Percentiles rank a stretch among this genome's conserved stretches.
Evolutionary conservation across 2,888 invertebrate genomes (phyloP).

Genomic region (Polylopha cassiicola): DNA sequence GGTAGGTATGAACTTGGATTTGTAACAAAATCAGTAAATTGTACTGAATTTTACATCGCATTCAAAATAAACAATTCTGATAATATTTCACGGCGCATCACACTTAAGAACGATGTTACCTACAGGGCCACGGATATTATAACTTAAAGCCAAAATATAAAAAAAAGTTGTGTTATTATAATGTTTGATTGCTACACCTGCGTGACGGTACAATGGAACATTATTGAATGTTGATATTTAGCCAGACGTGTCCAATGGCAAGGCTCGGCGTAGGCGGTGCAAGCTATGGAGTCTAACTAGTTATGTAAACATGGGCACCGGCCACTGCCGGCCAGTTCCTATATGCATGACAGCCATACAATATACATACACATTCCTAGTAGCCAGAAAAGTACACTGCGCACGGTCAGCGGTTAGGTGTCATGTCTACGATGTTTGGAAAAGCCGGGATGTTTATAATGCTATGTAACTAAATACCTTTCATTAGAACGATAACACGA

Average conservation of each 20-base stretch:
- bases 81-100: too few species aligned
- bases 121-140: too few species aligned
- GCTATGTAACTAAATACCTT: conserved; percentile 16
- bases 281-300: conserved; percentile 60
- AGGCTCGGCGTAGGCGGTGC: conserved; percentile 50
- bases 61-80: too few species aligned
- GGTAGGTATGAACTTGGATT: too few species aligned
- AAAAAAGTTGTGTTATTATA: conserved; percentile 25
- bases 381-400: conserved; percentile 47
- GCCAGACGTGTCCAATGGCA: conserved; percentile 48
- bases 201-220: conserved; percentile 49
- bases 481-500: conserved; percentile 10
- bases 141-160: conserved; percentile 16
- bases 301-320: conserved; percentile 62
- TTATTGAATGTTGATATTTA: conserved; percentile 57
- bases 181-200: conserved; percentile 44
- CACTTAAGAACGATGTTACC: too few species aligned
- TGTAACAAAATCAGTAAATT: too few species aligned
- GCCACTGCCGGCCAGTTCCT: conserved; percentile 48
- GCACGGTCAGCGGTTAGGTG: conserved; percentile 41
- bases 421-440: conserved; percentile 44
- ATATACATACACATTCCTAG: conserved; percentile 47
- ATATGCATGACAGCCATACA: conserved; percentile 45
- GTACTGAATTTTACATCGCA: too few species aligned
- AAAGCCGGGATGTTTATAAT: conserved; percentile 24